phyloP scores from a whole-genome alignment of 2,797 vertebrate genomes.

The Leptodactylus fallax region DNA sequence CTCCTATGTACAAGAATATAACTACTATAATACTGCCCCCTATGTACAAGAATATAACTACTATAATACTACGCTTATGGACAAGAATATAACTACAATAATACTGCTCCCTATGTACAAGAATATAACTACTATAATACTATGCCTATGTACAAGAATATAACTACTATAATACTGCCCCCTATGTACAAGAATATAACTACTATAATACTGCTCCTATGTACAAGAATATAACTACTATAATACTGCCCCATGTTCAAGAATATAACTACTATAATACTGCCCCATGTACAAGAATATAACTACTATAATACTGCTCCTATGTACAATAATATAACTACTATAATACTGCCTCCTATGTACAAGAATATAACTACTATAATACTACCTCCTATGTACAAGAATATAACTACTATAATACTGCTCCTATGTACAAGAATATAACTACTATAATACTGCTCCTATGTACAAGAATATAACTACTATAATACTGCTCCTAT shows the following conservation, averaged over 20 bases:
- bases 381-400: background rate
- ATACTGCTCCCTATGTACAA: background rate
- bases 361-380: background rate
- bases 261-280: too few species aligned
- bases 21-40: background rate
- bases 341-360: background rate
- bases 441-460: background rate
- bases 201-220: too few species aligned
- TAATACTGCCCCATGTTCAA: too few species aligned
- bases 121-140: background rate
- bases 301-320: too few species aligned
- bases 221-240: too few species aligned
- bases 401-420: conserved; percentile 10
- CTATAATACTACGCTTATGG: too few species aligned
- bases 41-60: background rate
- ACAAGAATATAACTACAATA: too few species aligned
- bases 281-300: too few species aligned
- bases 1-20: background rate
- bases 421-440: background rate
- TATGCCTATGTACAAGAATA: background rate
- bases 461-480: conserved; percentile 4
- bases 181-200: too few species aligned
- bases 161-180: too few species aligned
- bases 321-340: background rate
- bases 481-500: conserved; percentile 14